Evolutionary conservation across 1,140 invertebrate species (phyloP).

Genomic region (Himalopsyche phryganea): DNA sequence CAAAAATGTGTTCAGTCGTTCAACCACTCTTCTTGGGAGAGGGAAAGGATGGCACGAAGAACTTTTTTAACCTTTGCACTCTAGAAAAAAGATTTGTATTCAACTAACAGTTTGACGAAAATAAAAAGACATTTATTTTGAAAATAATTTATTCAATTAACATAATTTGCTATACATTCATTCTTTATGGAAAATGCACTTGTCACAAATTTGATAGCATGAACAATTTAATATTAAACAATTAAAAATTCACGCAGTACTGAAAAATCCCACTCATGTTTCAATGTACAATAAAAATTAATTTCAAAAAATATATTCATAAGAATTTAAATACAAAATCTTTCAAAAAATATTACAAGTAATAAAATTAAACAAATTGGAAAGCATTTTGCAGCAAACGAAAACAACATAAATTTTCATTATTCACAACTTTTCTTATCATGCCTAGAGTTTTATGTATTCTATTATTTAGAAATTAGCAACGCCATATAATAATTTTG

Average conservation of each 20-base stretch:
- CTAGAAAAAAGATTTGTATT: no score
- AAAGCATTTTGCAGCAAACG: background rate
- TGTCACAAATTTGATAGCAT: background rate
- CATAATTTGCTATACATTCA: constrained; percentile 2
- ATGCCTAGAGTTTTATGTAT: no score
- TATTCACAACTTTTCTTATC: constrained; percentile 1
- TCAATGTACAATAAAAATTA: background rate
- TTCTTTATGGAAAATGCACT: constrained; percentile 10
- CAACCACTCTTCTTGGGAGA: no score
- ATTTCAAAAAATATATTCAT: background rate
- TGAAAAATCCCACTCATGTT: no score
- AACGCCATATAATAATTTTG: no score
- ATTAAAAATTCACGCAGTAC: background rate
- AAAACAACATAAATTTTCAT: background rate
- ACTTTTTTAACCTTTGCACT: no score
- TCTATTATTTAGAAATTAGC: no score
- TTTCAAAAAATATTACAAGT: background rate
- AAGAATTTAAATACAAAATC: constrained; percentile 3
- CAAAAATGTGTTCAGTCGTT: no score
- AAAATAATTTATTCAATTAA: constrained; percentile 18
- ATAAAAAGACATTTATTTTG: background rate
- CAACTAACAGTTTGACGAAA: no score
- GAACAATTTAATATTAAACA: background rate
- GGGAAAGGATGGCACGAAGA: no score
- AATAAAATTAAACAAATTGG: background rate